Conservation (phyloP, 2,888 invertebrate species). For the Athalia cordata region DNA sequence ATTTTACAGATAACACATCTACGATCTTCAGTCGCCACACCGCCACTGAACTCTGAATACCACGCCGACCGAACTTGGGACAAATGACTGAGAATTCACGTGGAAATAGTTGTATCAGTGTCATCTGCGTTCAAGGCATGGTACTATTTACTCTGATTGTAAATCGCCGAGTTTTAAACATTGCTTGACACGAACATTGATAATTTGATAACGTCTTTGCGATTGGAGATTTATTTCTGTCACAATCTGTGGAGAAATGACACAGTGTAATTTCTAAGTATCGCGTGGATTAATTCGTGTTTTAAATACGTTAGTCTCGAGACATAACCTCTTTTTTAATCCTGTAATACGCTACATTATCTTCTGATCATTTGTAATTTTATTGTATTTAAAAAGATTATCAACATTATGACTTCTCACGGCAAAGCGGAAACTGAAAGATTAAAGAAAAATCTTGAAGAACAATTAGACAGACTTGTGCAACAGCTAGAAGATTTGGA, state of each 20-base stretch:
- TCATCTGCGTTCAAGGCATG: too few species aligned
- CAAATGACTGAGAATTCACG: too few species aligned
- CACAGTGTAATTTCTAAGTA: background rate
- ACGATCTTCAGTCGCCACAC: too few species aligned
- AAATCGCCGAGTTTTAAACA: slow-evolving; percentile 2
- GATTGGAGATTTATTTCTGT: background rate
- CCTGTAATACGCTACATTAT: background rate
- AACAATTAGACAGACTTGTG: slow-evolving; percentile 81
- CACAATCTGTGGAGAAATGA: background rate
- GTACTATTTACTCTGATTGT: slow-evolving; percentile 9
- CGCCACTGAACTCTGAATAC: too few species aligned
- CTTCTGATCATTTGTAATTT: background rate
- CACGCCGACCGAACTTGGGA: too few species aligned
- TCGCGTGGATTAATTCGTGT: background rate
- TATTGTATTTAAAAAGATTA: slow-evolving; percentile 5
- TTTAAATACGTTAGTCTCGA: background rate
- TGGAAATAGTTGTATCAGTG: too few species aligned
- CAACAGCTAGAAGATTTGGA: slow-evolving; percentile 83
- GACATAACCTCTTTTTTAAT: slow-evolving; percentile 9
- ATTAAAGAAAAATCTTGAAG: slow-evolving; percentile 79
- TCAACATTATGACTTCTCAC: slow-evolving; percentile 73
- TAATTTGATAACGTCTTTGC: background rate
- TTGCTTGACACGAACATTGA: background rate
- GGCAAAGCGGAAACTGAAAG: slow-evolving; percentile 79
- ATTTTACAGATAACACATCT: too few species aligned